phyloP scores from a whole-genome alignment of 2,113 vertebrate species.

The Gymnogyps californianus region DNA sequence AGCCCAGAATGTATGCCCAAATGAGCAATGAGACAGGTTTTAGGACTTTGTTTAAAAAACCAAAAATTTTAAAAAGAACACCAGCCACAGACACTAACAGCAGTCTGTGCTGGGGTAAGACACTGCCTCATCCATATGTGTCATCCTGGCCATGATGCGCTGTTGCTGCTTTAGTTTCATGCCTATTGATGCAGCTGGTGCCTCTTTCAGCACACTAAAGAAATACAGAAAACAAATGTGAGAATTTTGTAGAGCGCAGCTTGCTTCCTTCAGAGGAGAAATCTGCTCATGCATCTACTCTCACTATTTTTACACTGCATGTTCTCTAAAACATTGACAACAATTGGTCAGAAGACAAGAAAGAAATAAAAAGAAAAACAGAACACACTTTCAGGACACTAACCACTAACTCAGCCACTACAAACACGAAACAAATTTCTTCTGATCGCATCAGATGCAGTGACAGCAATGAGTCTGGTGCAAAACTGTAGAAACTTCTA shows the following conservation, averaged over 20 bases:
- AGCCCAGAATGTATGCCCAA: not conserved
- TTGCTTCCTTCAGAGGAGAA: not conserved
- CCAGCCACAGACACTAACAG: not conserved
- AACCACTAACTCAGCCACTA: not conserved
- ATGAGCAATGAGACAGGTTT: not conserved
- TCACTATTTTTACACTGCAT: not conserved
- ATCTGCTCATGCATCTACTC: not conserved
- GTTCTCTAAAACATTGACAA: not conserved
- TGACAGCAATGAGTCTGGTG: not conserved
- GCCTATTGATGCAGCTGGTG: not conserved
- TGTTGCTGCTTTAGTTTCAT: not conserved
- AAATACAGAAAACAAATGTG: not conserved
- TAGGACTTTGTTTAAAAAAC: not conserved
- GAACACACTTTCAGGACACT: not conserved
- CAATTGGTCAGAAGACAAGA: not conserved
- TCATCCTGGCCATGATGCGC: not conserved
- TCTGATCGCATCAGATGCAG: not conserved
- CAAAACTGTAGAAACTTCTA: not conserved
- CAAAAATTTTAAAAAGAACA: not conserved
- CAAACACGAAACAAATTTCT: not conserved
- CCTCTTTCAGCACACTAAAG: not conserved
- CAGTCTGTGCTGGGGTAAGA: not conserved
- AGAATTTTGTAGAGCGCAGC: not conserved
- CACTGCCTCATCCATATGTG: not conserved
- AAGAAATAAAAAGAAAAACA: not conserved